These are phyloP conservation scores for Linnaemya vulpina DNA, from an alignment of 2,888 invertebrate species.

Conservation along the genomic window DNA sequence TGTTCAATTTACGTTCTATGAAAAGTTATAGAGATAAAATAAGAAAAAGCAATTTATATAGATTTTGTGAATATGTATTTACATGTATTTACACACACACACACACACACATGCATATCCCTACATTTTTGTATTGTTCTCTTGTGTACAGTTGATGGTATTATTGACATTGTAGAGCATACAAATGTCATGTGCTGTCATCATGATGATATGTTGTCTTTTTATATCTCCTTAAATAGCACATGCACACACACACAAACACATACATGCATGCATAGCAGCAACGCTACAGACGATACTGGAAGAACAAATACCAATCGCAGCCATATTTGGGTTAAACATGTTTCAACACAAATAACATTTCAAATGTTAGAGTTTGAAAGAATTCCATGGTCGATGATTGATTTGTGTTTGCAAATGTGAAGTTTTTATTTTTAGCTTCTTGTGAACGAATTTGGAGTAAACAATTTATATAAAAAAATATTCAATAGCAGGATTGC, in stretches of 20 bases:
- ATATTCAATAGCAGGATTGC: neutral
- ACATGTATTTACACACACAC: too few relatives aligned
- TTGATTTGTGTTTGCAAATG: constrained; percentile 11
- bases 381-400: constrained; percentile 49
- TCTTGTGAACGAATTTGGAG: neutral
- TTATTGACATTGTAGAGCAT: constrained; percentile 61
- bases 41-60: constrained; percentile 21
- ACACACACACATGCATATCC: neutral
- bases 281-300: neutral
- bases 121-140: constrained; percentile 26
- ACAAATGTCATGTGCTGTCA: constrained; percentile 56
- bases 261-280: neutral
- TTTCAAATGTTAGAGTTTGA: constrained; percentile 32
- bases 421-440: neutral
- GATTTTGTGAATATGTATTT: constrained; percentile 15
- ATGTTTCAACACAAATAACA: constrained; percentile 43
- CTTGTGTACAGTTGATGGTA: constrained; percentile 44
- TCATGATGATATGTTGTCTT: constrained; percentile 37
- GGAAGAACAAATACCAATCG: constrained; percentile 46
- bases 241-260: neutral
- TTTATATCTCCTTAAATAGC: neutral
- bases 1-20: constrained; percentile 16
- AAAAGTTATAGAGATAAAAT: neutral
- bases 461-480: neutral
- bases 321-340: constrained; percentile 55